These are phyloP conservation scores for Ispidina lecontei DNA, from an alignment of 2,797 vertebrate species.

Conservation along the genomic window DNA sequence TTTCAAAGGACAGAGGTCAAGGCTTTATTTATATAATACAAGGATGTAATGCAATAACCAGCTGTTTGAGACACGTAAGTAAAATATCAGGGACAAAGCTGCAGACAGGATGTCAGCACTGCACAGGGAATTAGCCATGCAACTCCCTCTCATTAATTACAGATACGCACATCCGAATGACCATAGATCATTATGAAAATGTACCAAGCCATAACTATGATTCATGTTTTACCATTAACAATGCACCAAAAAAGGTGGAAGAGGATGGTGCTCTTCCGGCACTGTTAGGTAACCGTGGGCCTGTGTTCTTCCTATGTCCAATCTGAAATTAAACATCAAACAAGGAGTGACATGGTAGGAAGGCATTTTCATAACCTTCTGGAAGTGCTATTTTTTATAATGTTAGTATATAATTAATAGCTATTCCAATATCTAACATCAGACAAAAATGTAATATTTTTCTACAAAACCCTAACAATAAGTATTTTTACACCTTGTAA, in stretches of 20 bases:
- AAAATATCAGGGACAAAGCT: slow-evolving; percentile 42
- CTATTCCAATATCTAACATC: background rate
- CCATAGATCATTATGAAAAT: background rate
- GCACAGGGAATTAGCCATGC: slow-evolving; percentile 46
- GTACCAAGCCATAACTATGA: background rate
- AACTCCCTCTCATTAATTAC: slow-evolving; percentile 45
- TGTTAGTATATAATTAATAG: background rate
- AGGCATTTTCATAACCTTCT: background rate
- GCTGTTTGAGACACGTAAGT: slow-evolving; percentile 45
- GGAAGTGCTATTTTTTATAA: background rate
- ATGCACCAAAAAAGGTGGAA: background rate
- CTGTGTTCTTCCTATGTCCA: background rate
- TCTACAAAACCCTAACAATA: background rate
- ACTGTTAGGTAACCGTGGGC: background rate
- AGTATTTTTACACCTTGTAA: background rate
- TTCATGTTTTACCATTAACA: slow-evolving; percentile 16
- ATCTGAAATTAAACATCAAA: background rate
- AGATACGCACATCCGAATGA: background rate
- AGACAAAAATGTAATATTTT: background rate
- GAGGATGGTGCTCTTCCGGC: background rate
- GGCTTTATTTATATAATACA: slow-evolving; percentile 57
- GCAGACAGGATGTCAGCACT: slow-evolving; percentile 57
- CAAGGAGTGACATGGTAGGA: background rate
- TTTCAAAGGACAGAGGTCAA: slow-evolving; percentile 39
- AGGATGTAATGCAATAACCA: slow-evolving; percentile 67